These are phyloP conservation scores for Drosophila parvula DNA, from an alignment of 1,140 invertebrate species.

Conservation along the genomic window DNA sequence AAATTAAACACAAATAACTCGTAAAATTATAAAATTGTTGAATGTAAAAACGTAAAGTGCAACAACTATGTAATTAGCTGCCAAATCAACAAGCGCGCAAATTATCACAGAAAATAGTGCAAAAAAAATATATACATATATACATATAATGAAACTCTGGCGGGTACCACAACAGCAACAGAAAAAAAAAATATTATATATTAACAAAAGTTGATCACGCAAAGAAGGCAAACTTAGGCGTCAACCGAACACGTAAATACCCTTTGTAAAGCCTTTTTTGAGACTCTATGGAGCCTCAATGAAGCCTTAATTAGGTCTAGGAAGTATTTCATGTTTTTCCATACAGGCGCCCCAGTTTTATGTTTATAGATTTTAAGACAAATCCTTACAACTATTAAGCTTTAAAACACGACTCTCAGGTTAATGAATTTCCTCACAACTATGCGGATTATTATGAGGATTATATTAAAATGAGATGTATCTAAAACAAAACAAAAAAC, in stretches of 20 bases:
- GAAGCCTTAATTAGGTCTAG: not conserved
- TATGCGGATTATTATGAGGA: too few species aligned
- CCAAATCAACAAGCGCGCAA: constrained; percentile 74
- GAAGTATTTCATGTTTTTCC: not conserved
- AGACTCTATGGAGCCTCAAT: not conserved
- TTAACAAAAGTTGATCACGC: constrained; percentile 34
- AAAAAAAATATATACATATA: too few species aligned
- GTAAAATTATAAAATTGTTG: constrained; percentile 63
- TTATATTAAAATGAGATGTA: too few species aligned
- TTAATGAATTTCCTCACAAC: too few species aligned
- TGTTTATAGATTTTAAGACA: not conserved
- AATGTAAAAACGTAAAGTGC: constrained; percentile 63
- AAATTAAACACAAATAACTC: constrained; percentile 80
- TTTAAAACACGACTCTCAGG: not conserved
- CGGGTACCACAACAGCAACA: constrained; percentile 1
- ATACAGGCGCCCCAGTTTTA: not conserved
- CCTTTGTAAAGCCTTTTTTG: not conserved
- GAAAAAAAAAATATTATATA: constrained; percentile 23
- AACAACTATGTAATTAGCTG: constrained; percentile 76
- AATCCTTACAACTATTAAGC: not conserved
- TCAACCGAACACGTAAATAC: constrained; percentile 4
- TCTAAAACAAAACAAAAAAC: too few species aligned
- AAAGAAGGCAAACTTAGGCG: not conserved
- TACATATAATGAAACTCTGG: constrained; percentile 32
- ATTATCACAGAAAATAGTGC: constrained; percentile 55